Evolutionary conservation across 2,113 vertebrate genomes (phyloP).

Genomic region (Salvelinus alpinus): DNA sequence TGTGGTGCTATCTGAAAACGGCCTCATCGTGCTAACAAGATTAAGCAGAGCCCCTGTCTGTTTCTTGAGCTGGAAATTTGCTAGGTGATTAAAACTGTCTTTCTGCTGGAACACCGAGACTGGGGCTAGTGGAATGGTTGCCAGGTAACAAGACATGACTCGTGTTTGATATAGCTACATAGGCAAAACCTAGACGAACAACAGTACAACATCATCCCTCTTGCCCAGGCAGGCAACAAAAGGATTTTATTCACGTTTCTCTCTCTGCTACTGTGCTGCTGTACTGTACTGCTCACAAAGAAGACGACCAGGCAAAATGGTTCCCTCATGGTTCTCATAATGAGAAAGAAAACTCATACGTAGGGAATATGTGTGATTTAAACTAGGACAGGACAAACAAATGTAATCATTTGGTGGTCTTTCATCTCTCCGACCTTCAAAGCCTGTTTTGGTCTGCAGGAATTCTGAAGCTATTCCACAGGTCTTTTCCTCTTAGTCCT

Average conservation of each 20-base stretch:
- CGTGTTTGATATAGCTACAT: slow-evolving; percentile 67
- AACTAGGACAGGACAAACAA: neutral
- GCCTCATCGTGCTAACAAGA: slow-evolving; percentile 86
- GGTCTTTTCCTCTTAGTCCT: neutral
- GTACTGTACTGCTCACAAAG: neutral
- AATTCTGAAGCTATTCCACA: slow-evolving; percentile 9
- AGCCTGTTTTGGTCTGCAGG: slow-evolving; percentile 4
- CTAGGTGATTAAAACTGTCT: slow-evolving; percentile 80
- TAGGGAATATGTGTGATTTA: neutral
- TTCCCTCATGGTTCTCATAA: neutral
- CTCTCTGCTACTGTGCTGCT: neutral
- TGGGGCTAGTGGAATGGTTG: slow-evolving; percentile 76
- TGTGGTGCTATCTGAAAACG: slow-evolving; percentile 87
- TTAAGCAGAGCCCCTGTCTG: slow-evolving; percentile 83
- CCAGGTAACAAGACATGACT: slow-evolving; percentile 80
- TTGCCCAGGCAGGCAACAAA: slow-evolving; percentile 43
- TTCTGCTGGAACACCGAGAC: slow-evolving; percentile 69
- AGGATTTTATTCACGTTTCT: slow-evolving; percentile 11
- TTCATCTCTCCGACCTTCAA: neutral
- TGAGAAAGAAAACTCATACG: neutral
- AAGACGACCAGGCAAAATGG: neutral
- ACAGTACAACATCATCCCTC: slow-evolving; percentile 34
- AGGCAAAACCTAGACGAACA: slow-evolving; percentile 47
- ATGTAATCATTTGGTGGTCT: neutral
- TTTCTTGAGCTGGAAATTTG: slow-evolving; percentile 80